Percentiles rank a stretch among this genome's conserved stretches.
Conservation (phyloP, 2,113 vertebrate species). For the Axis porcinus region DNA sequence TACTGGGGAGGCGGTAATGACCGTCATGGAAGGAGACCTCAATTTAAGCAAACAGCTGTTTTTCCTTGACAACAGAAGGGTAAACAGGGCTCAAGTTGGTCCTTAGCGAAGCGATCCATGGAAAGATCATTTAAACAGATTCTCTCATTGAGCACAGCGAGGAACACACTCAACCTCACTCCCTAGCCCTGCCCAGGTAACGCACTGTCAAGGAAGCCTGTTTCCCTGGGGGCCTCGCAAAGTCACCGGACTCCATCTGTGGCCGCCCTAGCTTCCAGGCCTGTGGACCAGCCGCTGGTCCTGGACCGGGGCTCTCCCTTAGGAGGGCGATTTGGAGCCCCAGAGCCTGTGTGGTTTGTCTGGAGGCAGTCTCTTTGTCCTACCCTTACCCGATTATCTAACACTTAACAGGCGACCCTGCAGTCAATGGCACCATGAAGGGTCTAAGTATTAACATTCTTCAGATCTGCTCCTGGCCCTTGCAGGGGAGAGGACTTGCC, state of each 20-base stretch:
- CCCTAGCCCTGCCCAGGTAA: not conserved
- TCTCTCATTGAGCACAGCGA: not conserved
- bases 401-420: not conserved
- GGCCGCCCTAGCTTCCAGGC: not conserved
- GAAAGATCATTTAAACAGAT: conserved; percentile 1
- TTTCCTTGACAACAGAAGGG: conserved; percentile 43
- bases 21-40: conserved; percentile 54
- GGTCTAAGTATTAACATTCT: not conserved
- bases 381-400: not conserved
- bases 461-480: conserved; percentile 45
- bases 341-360: not conserved
- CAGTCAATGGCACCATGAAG: not conserved
- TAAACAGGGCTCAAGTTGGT: conserved; percentile 48
- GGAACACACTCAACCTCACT: not conserved
- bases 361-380: not conserved
- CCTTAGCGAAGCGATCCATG: conserved; percentile 54
- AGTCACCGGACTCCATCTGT: not conserved
- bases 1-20: conserved; percentile 7
- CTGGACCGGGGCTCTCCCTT: not conserved
- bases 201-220: not conserved
- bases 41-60: conserved; percentile 65
- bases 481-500: conserved; percentile 66
- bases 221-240: not conserved
- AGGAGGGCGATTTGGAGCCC: not conserved
- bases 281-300: not conserved